Conservation (phyloP, 2,113 vertebrate species). For the Dasypus novemcinctus region DNA sequence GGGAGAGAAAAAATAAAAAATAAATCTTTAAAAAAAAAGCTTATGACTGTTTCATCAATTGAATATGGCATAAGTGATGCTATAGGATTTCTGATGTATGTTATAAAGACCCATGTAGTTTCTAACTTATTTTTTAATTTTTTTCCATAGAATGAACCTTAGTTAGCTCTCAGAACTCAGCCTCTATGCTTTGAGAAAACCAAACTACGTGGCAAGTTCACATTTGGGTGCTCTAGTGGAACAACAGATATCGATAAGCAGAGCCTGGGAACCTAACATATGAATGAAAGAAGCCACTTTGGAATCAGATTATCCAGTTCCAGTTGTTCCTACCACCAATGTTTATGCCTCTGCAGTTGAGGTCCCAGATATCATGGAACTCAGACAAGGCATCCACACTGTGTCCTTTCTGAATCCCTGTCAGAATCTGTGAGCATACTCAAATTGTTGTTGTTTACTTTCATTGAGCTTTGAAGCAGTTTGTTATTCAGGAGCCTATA, state of each 20-base stretch:
- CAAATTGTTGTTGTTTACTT: background rate
- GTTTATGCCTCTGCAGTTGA: background rate
- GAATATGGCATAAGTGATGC: background rate
- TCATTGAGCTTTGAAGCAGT: background rate
- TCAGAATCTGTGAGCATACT: background rate
- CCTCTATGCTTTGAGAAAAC: background rate
- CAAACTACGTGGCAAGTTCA: background rate
- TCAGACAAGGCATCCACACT: rapidly evolving
- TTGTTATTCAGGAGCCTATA: background rate
- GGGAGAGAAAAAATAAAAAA: no score
- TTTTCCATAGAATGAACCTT: rapidly evolving
- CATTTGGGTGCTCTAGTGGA: no score
- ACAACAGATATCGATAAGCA: background rate
- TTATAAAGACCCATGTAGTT: background rate
- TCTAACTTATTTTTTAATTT: background rate
- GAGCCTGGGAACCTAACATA: background rate
- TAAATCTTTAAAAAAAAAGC: no score
- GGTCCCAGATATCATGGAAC: background rate
- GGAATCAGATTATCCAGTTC: background rate
- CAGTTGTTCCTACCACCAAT: background rate
- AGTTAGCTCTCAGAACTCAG: background rate
- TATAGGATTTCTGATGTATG: background rate
- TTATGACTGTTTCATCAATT: background rate
- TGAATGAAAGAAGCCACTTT: background rate
- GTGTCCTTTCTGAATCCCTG: background rate